A percentile compares a stretch with the other conserved stretches of the same genome.
Evolutionary conservation across 1,140 invertebrate genomes (phyloP).

Genomic region (Lanistes nyassanus): DNA sequence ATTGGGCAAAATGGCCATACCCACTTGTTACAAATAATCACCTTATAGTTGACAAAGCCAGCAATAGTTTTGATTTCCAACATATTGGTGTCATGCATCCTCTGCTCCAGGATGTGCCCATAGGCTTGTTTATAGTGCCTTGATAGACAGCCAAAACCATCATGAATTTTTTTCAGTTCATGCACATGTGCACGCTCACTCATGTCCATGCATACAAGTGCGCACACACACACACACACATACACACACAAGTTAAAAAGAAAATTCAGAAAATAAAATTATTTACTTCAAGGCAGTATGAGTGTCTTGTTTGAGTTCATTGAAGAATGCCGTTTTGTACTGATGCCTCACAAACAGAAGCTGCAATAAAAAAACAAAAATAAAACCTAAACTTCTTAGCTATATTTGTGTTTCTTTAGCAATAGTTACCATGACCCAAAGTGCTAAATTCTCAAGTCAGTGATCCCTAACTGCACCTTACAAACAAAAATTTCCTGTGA

Average conservation of each 20-base stretch:
- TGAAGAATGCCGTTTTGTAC: conserved; percentile 97
- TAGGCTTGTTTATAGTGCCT: conserved; percentile 95
- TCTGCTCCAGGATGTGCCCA: conserved; percentile 85
- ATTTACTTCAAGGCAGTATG: conserved; percentile 87
- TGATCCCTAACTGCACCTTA: too few species aligned
- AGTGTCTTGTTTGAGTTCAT: conserved; percentile 91
- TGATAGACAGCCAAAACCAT: conserved; percentile 53
- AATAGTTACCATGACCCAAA: neutral
- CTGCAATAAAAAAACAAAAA: conserved; percentile 49
- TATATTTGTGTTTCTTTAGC: neutral
- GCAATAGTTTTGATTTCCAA: conserved; percentile 95
- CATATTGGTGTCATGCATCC: conserved; percentile 88
- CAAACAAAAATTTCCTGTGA: neutral
- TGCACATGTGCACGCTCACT: neutral
- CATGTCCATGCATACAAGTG: too few species aligned
- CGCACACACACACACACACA: too few species aligned
- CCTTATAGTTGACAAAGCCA: conserved; percentile 94
- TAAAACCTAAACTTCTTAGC: too few species aligned
- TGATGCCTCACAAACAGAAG: conserved; percentile 94
- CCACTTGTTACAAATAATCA: conserved; percentile 59
- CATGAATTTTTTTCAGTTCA: neutral
- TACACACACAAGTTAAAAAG: too few species aligned
- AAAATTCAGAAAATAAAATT: too few species aligned
- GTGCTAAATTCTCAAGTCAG: too few species aligned
- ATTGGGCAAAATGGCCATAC: too few species aligned